Percentiles rank a stretch among this genome's conserved stretches.
Conservation (phyloP, 2,888 invertebrate genomes). For the Pantelozetes paolii region DNA sequence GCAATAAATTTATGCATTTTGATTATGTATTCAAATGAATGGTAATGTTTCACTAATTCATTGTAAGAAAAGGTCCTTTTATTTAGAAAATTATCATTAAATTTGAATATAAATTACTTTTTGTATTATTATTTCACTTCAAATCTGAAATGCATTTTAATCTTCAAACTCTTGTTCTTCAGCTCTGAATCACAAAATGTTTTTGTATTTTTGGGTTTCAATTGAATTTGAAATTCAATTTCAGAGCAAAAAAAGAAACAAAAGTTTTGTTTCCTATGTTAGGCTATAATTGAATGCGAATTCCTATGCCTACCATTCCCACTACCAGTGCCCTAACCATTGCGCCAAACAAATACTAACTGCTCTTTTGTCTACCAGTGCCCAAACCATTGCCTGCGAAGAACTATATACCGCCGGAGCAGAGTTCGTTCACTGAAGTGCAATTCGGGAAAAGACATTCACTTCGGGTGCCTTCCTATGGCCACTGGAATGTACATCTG, state of each 20-base stretch:
- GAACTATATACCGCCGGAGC: conserved; percentile 30
- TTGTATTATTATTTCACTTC: background rate
- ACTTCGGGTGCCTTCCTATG: conserved; percentile 79
- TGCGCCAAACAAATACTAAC: too few relatives aligned
- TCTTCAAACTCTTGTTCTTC: background rate
- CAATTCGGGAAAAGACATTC: conserved; percentile 69
- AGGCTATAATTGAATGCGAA: too few relatives aligned
- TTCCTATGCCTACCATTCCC: background rate
- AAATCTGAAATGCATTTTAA: background rate
- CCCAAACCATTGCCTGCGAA: conserved; percentile 25
- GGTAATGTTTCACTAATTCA: background rate
- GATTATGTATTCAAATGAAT: too few relatives aligned
- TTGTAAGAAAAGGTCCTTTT: background rate
- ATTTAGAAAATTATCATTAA: too few relatives aligned
- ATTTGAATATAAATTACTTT: conserved; percentile 24
- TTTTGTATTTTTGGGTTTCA: too few relatives aligned
- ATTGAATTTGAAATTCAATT: too few relatives aligned
- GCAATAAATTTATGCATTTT: too few relatives aligned
- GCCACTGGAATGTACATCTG: conserved; percentile 90
- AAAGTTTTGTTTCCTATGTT: background rate
- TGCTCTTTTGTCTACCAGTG: conserved; percentile 7
- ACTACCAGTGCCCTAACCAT: background rate
- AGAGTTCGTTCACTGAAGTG: conserved; percentile 44
- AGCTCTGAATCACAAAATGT: too few relatives aligned
- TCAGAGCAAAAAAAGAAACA: too few relatives aligned